Base-by-base conservation (phyloP, 2,888 invertebrate genomes). In the Trichopoda pennipes region DNA sequence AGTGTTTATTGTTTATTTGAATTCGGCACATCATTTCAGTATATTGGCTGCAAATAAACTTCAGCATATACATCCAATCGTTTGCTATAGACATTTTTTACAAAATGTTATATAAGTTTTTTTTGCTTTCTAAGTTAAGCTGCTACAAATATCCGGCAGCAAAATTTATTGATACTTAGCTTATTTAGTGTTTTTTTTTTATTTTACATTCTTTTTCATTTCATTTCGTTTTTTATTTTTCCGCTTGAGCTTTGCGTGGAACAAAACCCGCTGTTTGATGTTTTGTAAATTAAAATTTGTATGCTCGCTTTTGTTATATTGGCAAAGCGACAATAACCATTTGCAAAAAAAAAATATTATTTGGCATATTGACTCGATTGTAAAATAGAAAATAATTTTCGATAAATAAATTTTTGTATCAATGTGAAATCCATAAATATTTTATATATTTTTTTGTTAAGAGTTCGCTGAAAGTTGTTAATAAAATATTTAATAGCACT, bases 341-440 rank as follows among this genome's bases (percentile, higher is more conserved):
- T 56, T 28, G 32, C 53, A 47, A 58, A 14, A 8, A 42, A 1
- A 60, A 66, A 49, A 58, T 73, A n/a, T n/a, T n/a, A n/a, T 73
- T 81, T 81, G 81, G 81, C 81, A 81, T 74, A 81, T 77, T 77
- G 77, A 73, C 81, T 73, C 63, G 51, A 73, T 69, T 64, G 73
- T 38, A 66, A 58, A 73, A 73, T 66, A 17, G 58, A 56, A 76
- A 73, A 55, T 56, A 60, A 35, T 51, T 2, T 44, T n/a, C 3
- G 44, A 9, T 8, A 38, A 12, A 38, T 9, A 44, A 44, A 44
- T n/a, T n/a, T n/a, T n/a, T n/a, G n/a, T n/a, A n/a, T n/a, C n/a
- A n/a, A n/a, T n/a, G n/a, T n/a, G n/a, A n/a, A n/a, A 32, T 6
- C 32, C 32, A 32, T 32, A 32, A 32, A 32, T 32, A 32, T n/a